Evolutionary conservation across 2,113 vertebrate species (phyloP), one percentile per base, ranked within the genome.

Genomic region (Festucalex cinctus): DNA sequence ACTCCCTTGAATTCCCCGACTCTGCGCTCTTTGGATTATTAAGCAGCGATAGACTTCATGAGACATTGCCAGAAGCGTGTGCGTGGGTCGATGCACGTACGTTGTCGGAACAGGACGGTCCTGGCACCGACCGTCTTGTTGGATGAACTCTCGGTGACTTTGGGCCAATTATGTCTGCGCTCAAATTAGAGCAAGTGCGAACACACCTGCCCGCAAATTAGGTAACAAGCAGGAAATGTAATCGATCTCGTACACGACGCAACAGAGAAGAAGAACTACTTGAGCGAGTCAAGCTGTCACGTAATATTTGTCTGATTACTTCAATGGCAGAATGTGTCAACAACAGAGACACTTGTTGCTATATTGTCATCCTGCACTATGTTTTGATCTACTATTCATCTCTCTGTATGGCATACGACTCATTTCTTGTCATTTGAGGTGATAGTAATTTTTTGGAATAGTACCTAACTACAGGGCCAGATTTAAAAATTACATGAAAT

Each of bases 141-240:
- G 80, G 84, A 78, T 86, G 88, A 90, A 88, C 88, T 88, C 69
- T 85, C 49, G 19, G 62, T 90, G 86, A 88, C 88, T 78, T 66
- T 65, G 19, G 65, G 54, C 44, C 19, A 22, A 81, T 68, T 69
- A 54, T 76, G 78, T 78, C 77, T 70, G 66, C 24, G 56, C 43
- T 20, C 39, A 35, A 26, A 62, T 54, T 63, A 76, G 63, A 71
- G 54, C 32, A 63, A 44, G 39, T 53, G 66, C 39, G 19, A 16
- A 67, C 69, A 60, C 72, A 80, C 70, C 74, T 69, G 64, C 13
- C 44, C 72, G 22, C 17, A 63, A 69, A 73, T 75, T 59, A 69
- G 74, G 70, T 76, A 71, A 66, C 20, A 43, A 77, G 48, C 77
- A 83, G 81, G 79, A 85, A 82, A 75, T 67, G 66, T 48, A 82